Evolutionary conservation across 2,113 vertebrate species (phyloP).

Genomic region (Gobio gobio): DNA sequence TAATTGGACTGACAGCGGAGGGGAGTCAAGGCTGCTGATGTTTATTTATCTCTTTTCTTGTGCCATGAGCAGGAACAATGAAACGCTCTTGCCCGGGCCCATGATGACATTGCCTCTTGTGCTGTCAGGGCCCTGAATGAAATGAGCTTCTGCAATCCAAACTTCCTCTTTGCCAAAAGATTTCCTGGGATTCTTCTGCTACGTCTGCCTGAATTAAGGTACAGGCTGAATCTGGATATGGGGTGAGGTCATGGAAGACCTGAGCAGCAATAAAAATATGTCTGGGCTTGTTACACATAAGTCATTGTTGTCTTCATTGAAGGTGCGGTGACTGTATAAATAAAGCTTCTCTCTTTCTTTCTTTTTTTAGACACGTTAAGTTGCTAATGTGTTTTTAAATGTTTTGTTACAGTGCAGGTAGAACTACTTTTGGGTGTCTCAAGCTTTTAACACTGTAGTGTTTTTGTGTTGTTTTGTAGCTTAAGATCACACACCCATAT

Average conservation of each 20-base stretch:
- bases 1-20: constrained; percentile 88
- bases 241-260: constrained; percentile 14
- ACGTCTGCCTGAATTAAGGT: constrained; percentile 48
- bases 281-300: neutral
- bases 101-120: constrained; percentile 77
- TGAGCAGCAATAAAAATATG: neutral
- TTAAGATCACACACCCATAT: constrained; percentile 60
- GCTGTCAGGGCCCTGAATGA: constrained; percentile 83
- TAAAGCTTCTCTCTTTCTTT: neutral
- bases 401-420: neutral
- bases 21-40: constrained; percentile 75
- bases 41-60: constrained; percentile 89
- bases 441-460: constrained; percentile 5
- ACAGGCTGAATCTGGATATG: constrained; percentile 45
- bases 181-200: constrained; percentile 63
- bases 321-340: constrained; percentile 16
- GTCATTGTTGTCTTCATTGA: constrained; percentile 13
- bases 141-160: constrained; percentile 81
- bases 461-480: constrained; percentile 52
- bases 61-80: constrained; percentile 84
- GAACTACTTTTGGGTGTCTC: constrained; percentile 3
- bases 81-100: constrained; percentile 73
- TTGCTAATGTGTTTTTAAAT: constrained; percentile 25
- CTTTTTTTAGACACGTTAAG: neutral
- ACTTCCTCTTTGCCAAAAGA: constrained; percentile 86